Base-by-base conservation (phyloP, 2,797 vertebrate species). In the Pteropus rufus region DNA sequence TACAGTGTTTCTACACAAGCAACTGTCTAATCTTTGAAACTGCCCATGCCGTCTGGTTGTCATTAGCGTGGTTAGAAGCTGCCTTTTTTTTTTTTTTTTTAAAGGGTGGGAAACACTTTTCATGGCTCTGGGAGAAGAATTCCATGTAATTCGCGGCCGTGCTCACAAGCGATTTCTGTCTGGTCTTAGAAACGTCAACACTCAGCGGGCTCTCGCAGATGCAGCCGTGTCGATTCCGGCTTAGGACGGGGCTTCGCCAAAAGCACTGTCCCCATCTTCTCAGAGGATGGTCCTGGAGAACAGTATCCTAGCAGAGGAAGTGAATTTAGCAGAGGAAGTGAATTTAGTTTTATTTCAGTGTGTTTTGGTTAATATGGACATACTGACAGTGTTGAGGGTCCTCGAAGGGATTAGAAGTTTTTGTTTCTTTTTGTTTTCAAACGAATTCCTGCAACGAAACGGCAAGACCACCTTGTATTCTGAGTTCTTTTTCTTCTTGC, bases 1-100 rank as follows among this genome's bases (percentile, higher is more conserved):
- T 49, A 10, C 94, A 76, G 93, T 96, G 96, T 97, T 97, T 93
- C 96, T 80, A 62, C 92, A 96, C 92, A 94, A 96, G 94, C 94
- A 91, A 87, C 93, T 82, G 94, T 92, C 89, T 91, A 2, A 9
- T 54, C 94, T 91, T 87, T 62, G 56, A 64, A 95, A 29, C 70
- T n/a, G 89, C 82, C 91, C 95, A 1, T 62, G 49, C 94, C 49
- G 93, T 52, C 95, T 96, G 96, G 60, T 76, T 93, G 89, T 89
- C 93, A 41, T 95, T 91, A 96, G 93, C 92, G 9, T 62, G 89
- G 87, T 54, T 92, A 79, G 85, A 76, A 76, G 67, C 72, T 31
- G 80, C 79, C 36, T 84, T 62, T 65, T 77, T 10, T 62, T 58
- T 56, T 70, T 69, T 54, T 54, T 41, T 86, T 62, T 36, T 56